phyloP scores from a whole-genome alignment of 2,113 vertebrate species.

The Triplophysa siluroides region DNA sequence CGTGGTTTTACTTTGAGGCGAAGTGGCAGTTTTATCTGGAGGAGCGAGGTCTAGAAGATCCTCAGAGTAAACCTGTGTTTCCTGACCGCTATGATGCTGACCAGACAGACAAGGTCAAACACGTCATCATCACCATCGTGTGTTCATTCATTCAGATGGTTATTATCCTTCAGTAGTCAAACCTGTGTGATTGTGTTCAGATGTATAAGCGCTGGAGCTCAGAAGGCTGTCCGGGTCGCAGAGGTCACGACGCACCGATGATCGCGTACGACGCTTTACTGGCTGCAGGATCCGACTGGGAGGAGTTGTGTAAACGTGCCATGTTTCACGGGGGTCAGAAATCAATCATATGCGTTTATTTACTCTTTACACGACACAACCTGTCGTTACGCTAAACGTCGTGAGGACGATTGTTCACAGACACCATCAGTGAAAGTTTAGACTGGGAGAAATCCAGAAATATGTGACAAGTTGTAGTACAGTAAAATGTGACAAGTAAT shows the following conservation, averaged over 20 bases:
- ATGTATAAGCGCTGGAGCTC: conserved; percentile 93
- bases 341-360: background rate
- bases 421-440: too few relatives aligned
- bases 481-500: too few relatives aligned
- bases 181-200: conserved; percentile 63
- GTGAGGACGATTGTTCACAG: too few relatives aligned
- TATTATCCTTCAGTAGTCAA: background rate
- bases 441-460: too few relatives aligned
- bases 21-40: conserved; percentile 99
- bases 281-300: conserved; percentile 83
- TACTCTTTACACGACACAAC: too few relatives aligned
- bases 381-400: too few relatives aligned
- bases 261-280: conserved; percentile 95
- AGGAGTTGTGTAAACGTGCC: conserved; percentile 85
- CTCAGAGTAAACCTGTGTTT: conserved; percentile 79
- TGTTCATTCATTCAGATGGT: background rate
- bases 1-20: conserved; percentile 98
- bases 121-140: background rate
- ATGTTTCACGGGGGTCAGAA: conserved; percentile 93
- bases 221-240: conserved; percentile 84
- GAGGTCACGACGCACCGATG: conserved; percentile 95
- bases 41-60: conserved; percentile 86
- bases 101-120: conserved; percentile 86
- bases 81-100: conserved; percentile 82
- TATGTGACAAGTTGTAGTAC: too few relatives aligned